Base-by-base conservation (phyloP, 2,797 vertebrate genomes). In the Chelon auratus region DNA sequence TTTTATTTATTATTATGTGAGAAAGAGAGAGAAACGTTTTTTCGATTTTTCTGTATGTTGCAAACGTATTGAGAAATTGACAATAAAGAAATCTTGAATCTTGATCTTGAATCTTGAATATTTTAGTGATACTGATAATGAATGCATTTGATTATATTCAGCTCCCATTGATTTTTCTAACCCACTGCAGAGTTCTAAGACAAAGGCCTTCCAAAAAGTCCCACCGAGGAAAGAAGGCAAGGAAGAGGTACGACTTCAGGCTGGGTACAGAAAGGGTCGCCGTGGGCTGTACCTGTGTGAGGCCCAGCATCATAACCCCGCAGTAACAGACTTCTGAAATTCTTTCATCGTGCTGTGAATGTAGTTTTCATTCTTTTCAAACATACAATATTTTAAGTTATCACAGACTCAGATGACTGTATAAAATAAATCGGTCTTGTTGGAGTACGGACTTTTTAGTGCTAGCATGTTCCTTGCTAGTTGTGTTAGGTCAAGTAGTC, bases 261-360 rank as follows among this genome's bases (percentile, higher is more conserved):
- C 75, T 94, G 75, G 86, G 83, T 55, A 87, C 33, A 0, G 83
- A 90, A 72, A 53, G 62, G 45, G 48, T 95, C 64, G 59, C 86
- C 0, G 92, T 95, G n/a, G 94, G 94, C 55, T 95, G 94, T 5
- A 95, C 94, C 24, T 95, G 95, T 4, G 88, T 95, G 58, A 80
- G 77, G 39, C 91, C 91, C 17, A 56, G 1, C 0, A 24, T 92
- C 5, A 0, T 90, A 1, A 51, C 47, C 4, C 87, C 89, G 42
- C 52, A n/a, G 14, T 85, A 37, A 71, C 47, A 43, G 18, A 4
- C 12, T 26, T 26, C 24, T 15, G 17, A 42, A n/a, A 43, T 0
- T 6, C 30, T 1, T 17, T 17, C 36, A 53, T 24, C 3, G 2
- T 3, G 3, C 40, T 45, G 15, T 2, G 8, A 43, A 51, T 13